These are phyloP conservation scores for Rostratula benghalensis DNA, from an alignment of 2,113 vertebrate genomes.

Conservation along the genomic window DNA sequence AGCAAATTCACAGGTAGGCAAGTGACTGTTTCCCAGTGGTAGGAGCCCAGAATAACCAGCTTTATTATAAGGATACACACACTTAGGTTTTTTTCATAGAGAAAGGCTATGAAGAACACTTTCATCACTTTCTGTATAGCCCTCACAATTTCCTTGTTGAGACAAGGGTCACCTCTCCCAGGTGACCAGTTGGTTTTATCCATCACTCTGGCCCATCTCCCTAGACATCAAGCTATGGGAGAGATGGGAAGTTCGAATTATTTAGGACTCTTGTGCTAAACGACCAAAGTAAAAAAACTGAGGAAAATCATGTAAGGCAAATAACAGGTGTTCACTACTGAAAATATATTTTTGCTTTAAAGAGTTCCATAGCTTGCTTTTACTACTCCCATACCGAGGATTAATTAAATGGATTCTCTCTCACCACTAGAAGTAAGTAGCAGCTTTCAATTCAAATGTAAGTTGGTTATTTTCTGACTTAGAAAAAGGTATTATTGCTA, in stretches of 20 bases:
- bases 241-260: background rate
- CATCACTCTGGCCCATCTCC: background rate
- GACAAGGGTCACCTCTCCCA: background rate
- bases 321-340: background rate
- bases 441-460: background rate
- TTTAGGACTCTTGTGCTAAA: background rate
- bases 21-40: background rate
- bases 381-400: background rate
- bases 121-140: background rate
- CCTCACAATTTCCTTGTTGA: background rate
- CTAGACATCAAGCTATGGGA: background rate
- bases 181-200: background rate
- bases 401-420: background rate
- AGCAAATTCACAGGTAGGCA: background rate
- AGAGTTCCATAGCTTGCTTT: background rate
- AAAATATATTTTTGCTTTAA: slow-evolving; percentile 14
- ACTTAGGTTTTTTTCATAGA: background rate
- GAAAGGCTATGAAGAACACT: background rate
- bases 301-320: background rate
- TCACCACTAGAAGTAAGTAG: background rate
- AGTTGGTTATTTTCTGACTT: background rate
- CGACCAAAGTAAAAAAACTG: background rate
- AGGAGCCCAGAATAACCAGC: background rate
- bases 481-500: background rate
- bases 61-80: background rate